Percentiles rank a stretch among this genome's conserved stretches.
Evolutionary conservation across 92 coral and sea anemone genomes (phyloP).

Genomic region (Anthopleura xanthogrammica): DNA sequence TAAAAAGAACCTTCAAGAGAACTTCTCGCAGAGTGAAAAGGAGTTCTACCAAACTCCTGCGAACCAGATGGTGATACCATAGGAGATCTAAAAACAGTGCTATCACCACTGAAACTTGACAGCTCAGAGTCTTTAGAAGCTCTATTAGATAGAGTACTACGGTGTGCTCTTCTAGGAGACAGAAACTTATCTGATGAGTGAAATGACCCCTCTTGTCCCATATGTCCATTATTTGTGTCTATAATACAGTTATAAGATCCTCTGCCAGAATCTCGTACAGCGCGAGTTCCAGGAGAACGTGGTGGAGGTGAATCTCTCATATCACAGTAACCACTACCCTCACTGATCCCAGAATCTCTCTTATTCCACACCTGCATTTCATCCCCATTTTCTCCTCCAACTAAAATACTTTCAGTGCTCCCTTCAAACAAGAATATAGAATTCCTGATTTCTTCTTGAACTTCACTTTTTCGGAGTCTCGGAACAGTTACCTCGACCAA

Average conservation of each 20-base stretch:
- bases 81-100: constrained; percentile 46
- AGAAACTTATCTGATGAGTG: constrained; percentile 27
- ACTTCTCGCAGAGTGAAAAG: constrained; percentile 66
- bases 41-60: constrained; percentile 47
- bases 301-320: constrained; percentile 70
- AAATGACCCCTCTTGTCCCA: background rate
- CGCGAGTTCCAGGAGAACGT: constrained; percentile 53
- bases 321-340: constrained; percentile 75
- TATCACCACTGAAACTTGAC: constrained; percentile 60
- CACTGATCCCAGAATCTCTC: constrained; percentile 97
- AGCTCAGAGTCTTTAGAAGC: constrained; percentile 66
- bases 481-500: constrained; percentile 79
- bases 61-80: constrained; percentile 63
- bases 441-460: constrained; percentile 89
- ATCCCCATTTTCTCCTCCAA: constrained; percentile 59
- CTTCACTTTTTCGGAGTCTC: constrained; percentile 77
- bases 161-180: constrained; percentile 28
- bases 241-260: constrained; percentile 75
- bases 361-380: constrained; percentile 47
- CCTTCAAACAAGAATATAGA: constrained; percentile 92
- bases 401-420: constrained; percentile 67
- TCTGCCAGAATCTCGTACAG: constrained; percentile 79
- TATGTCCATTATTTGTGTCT: constrained; percentile 43
- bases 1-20: constrained; percentile 67
- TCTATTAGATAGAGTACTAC: constrained; percentile 23